phyloP scores from a whole-genome alignment of 2,113 vertebrate genomes.

The Zosterops pallidus region DNA sequence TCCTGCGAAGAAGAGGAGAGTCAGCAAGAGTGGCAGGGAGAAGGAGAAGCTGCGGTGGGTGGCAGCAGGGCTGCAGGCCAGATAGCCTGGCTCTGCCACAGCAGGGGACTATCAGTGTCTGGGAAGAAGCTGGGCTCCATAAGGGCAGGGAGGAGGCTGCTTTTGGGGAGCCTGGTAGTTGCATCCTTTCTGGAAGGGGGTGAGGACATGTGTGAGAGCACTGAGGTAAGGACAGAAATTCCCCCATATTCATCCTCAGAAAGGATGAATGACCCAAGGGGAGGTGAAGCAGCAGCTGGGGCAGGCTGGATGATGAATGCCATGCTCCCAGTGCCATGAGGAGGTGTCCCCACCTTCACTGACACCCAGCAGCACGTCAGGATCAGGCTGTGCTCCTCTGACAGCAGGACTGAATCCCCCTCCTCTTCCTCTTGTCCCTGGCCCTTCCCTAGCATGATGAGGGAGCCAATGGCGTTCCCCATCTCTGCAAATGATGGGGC shows the following conservation, averaged over 20 bases:
- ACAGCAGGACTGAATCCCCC: constrained; percentile 77
- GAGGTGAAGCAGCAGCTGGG: not conserved
- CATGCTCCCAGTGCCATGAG: not conserved
- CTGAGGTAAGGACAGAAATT: not conserved
- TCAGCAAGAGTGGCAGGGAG: not conserved
- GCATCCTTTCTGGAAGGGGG: no score
- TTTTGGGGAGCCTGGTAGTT: not conserved
- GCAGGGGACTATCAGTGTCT: not conserved
- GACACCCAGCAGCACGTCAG: constrained; percentile 93
- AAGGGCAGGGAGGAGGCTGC: not conserved
- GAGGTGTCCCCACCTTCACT: constrained; percentile 77
- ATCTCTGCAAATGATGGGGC: constrained; percentile 89
- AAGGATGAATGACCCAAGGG: not conserved
- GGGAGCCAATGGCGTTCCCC: constrained; percentile 84
- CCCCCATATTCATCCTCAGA: no score
- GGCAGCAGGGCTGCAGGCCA: not conserved
- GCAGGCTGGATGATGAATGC: not conserved
- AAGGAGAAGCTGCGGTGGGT: not conserved
- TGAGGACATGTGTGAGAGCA: not conserved
- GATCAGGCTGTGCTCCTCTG: constrained; percentile 86
- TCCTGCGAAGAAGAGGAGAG: constrained; percentile 58
- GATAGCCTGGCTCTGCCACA: not conserved
- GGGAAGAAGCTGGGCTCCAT: not conserved
- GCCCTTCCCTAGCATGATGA: constrained; percentile 75
- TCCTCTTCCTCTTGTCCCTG: constrained; percentile 60